Evolutionary conservation across 2,113 vertebrate species (phyloP), one percentile per base, ranked within the genome.

Genomic region (Myotis brandtii): DNA sequence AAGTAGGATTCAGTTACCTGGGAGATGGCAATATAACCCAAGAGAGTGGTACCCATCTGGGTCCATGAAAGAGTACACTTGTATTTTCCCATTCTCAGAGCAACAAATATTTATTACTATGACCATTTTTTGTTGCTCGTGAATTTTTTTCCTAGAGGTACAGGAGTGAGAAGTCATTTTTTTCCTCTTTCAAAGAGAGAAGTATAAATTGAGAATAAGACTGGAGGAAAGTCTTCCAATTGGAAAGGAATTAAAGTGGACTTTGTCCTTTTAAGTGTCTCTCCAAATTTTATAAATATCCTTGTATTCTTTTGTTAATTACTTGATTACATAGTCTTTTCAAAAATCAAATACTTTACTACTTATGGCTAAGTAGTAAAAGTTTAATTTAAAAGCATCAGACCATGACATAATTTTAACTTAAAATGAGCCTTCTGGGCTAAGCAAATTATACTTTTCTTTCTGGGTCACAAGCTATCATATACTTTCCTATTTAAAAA

Each of bases 311-410:
- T 96, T 97, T 96, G 95, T 96, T 98, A 98, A 98, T 98, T 98
- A 97, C 96, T 98, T 98, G 84, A 98, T 98, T 98, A 98, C 92
- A 97, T 98, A 98, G 81, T 85, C 96, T 97, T 97, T 98, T 97
- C 32, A 95, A 98, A 98, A 98, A 98, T 97, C 97, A 98, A 98
- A 98, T 2, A 9, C 56, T 97, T 98, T 97, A 84, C 64, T 46
- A 46, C 46, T 46, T 46, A 97, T 90, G 92, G 80, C 67, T 97
- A 98, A 98, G 97, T 97, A 96, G 87, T 96, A 97, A 97, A 97
- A 96, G 88, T 96, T 98, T 97, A 98, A 98, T 98, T 98, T 97
- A 98, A 98, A 97, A 96, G 96, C 92, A 97, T 64, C 89, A 94
- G 97, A 98, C 98, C 96, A 90, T 89, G 86, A 69, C 93, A 95